phyloP scores from a whole-genome alignment of 2,888 invertebrate species.

The Toxonevra muliebris region DNA sequence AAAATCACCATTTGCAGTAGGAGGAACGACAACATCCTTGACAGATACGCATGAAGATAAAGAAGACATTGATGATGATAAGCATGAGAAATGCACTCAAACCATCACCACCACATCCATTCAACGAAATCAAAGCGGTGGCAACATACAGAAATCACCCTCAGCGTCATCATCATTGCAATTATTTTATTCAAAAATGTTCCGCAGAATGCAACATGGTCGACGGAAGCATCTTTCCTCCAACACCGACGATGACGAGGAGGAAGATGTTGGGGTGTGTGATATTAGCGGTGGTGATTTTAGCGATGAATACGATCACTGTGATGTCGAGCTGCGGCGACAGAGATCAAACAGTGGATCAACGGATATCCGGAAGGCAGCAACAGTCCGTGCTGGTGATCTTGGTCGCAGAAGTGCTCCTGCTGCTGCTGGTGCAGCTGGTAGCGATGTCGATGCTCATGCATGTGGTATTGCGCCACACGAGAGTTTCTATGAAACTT shows the following conservation, averaged over 20 bases:
- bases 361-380: not conserved
- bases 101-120: constrained; percentile 23
- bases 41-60: constrained; percentile 34
- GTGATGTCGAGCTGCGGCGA: constrained; percentile 47
- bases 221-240: constrained; percentile 46
- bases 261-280: constrained; percentile 56
- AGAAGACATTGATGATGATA: constrained; percentile 42
- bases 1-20: constrained; percentile 19
- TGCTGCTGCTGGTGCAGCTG: constrained; percentile 36
- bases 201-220: constrained; percentile 51
- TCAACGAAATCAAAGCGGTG: not conserved
- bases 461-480: constrained; percentile 49
- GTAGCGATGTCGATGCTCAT: constrained; percentile 58
- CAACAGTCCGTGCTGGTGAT: not conserved
- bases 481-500: constrained; percentile 63
- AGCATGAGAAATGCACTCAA: constrained; percentile 21
- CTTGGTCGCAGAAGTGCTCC: not conserved
- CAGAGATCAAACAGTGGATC: not conserved
- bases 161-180: constrained; percentile 55
- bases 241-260: constrained; percentile 55
- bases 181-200: constrained; percentile 57
- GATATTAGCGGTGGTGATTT: constrained; percentile 58
- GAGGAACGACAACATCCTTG: too few relatives aligned
- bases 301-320: constrained; percentile 60
- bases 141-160: constrained; percentile 52